Base-by-base conservation (phyloP, 2,888 invertebrate genomes). In the Eupeodes luniger region DNA sequence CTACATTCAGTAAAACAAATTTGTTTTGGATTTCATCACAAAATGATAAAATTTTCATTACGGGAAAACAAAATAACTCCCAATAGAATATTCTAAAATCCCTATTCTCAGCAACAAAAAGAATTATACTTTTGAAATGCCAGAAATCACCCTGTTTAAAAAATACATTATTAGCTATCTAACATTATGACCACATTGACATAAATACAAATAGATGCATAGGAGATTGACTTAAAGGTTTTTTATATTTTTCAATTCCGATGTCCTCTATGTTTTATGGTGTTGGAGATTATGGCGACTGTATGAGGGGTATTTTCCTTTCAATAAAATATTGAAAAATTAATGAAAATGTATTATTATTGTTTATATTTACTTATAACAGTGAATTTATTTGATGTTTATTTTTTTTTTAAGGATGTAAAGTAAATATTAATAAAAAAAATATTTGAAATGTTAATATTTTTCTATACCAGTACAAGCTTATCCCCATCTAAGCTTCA, bases 161-260 rank as follows among this genome's bases (percentile, higher is more conserved):
- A n/a, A n/a, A 27, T 10, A 61, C 4, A 10, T 47, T 49, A 7
- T 66, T 66, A 3, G 34, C 27, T 34, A 14, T n/a, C 49, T 47
- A 11, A 53, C 19, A 66, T n/a, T 34, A 27, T 49, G 34, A 51
- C 27, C 66, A 67, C 36, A 67, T 51, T 11, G 51, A 53, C 67
- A 67, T 7, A 53, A 36, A n/a, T 4, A n/a, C 16, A 51, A 27
- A 51, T 10, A 49, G 12, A 67, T 51, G n/a, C n/a, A 40, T 40
- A 67, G 51, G 34, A 49, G 67, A 34, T 67, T 67, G 34, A n/a
- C 44, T 67, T 27, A 6, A 16, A 11, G n/a, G n/a, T 4, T 67
- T 51, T 67, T n/a, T 51, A 44, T 64, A 3, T 51, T 53, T 67
- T 67, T 47, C 11, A 36, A 51, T 62, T 11, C 36, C 6, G 6